Conservation (phyloP, 1,140 invertebrate species). For the Branchinecta lindahli region DNA sequence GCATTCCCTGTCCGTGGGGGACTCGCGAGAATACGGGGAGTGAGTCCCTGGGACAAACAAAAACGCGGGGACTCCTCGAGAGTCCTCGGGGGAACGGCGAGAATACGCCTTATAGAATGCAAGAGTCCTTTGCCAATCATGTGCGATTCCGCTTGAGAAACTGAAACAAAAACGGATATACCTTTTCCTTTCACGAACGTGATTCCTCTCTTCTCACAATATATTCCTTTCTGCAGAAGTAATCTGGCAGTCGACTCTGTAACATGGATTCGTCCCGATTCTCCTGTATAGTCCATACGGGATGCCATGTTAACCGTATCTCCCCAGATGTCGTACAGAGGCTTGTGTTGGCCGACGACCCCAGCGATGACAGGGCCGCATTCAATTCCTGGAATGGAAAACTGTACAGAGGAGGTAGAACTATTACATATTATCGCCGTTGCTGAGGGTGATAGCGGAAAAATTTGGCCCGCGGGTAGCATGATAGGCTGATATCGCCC, state of each 20-base stretch:
- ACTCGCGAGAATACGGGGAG: no score
- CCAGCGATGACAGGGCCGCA: conserved; percentile 73
- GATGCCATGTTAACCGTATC: conserved; percentile 89
- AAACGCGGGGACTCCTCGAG: no score
- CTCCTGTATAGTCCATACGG: conserved; percentile 71
- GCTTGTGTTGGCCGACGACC: conserved; percentile 74
- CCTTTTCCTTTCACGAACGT: conserved; percentile 60
- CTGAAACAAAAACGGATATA: conserved; percentile 22
- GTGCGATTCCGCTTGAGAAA: no score
- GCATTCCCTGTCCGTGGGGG: no score
- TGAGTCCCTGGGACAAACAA: no score
- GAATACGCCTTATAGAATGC: no score
- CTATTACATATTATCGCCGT: conserved; percentile 7
- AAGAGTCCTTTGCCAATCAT: no score
- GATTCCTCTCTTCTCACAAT: conserved; percentile 49
- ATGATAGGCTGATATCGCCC: no score
- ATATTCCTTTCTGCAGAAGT: conserved; percentile 46
- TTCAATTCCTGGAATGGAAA: conserved; percentile 36
- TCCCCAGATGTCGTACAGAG: conserved; percentile 82
- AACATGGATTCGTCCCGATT: conserved; percentile 59
- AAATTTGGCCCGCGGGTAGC: no score
- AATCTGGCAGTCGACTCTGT: conserved; percentile 54
- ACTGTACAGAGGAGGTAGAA: conserved; percentile 3
- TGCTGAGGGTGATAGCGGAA: background rate
- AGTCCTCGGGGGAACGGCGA: no score